Percentiles rank a stretch among this genome's conserved stretches.
phyloP scores from a whole-genome alignment of 2,113 vertebrate species.

The Ovis aries region ARS-UI_Ramb_v3.0 NC_056080.1:127467501-127468000 shows the following conservation, averaged over 20 bases:
- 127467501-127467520: neutral
- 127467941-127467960: neutral
- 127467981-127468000: neutral
- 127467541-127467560: constrained; percentile 5
- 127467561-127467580: neutral
- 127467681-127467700: constrained; percentile 29
- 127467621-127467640: neutral
- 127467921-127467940: neutral
- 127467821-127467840: neutral
- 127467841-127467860: neutral
- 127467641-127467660: neutral
- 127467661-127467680: neutral
- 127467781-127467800: neutral
- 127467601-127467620: neutral
- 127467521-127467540: neutral
- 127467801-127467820: neutral
- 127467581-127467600: neutral
- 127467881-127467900: neutral
- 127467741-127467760: neutral
- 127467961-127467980: neutral
- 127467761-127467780: neutral
- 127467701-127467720: neutral
- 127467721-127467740: neutral
- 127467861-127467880: neutral
- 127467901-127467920: neutral